phyloP scores from a whole-genome alignment of 2,888 invertebrate genomes.

The Leucania comma region DNA sequence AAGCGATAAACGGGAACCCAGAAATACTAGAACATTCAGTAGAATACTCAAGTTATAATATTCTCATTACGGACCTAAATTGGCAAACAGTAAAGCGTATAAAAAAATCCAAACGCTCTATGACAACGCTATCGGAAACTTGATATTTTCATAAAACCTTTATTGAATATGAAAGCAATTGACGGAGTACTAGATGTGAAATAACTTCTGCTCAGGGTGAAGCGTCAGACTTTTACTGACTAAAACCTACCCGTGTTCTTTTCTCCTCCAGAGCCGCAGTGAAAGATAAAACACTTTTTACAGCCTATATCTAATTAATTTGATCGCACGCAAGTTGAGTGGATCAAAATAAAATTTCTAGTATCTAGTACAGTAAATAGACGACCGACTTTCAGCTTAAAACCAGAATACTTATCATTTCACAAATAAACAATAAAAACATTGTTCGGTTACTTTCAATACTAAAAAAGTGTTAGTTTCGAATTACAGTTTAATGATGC shows the following conservation, averaged over 20 bases:
- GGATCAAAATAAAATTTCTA: neutral
- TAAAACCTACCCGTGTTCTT: too few relatives aligned
- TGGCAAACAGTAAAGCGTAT: neutral
- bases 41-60: neutral
- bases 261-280: too few relatives aligned
- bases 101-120: neutral
- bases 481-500: slow-evolving; percentile 63
- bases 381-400: neutral
- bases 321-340: slow-evolving; percentile 15
- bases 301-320: slow-evolving; percentile 12
- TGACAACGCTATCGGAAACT: slow-evolving; percentile 9
- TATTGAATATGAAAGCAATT: slow-evolving; percentile 63
- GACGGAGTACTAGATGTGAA: slow-evolving; percentile 52
- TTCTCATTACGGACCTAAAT: neutral
- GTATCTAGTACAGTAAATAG: slow-evolving; percentile 8
- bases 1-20: neutral
- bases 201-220: slow-evolving; percentile 31
- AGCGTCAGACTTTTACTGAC: too few relatives aligned
- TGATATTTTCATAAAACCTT: slow-evolving; percentile 54
- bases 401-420: slow-evolving; percentile 17
- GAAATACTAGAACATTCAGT: neutral
- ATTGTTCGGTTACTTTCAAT: slow-evolving; percentile 34
- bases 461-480: slow-evolving; percentile 46
- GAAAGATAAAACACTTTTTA: slow-evolving; percentile 36
- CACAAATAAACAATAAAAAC: slow-evolving; percentile 12